Base-by-base conservation (phyloP, 2,797 vertebrate species). In the Microtus agrestis region DNA sequence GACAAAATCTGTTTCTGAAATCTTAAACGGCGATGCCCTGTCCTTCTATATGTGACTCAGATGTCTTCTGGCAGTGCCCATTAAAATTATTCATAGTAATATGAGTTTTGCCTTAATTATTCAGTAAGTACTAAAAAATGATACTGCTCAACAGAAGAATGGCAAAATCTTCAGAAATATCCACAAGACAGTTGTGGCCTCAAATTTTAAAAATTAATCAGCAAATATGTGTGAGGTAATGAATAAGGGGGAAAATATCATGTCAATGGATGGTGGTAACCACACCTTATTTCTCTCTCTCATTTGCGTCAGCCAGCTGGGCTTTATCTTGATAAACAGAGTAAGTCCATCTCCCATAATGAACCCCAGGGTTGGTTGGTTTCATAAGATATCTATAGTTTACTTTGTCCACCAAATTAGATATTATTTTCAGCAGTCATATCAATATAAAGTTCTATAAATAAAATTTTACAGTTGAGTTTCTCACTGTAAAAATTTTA, bases 401-500 rank as follows among this genome's bases (percentile, higher is more conserved):
- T 56, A 61, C 51, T 93, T 67, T 80, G 65, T 13, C 3, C n/a
- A 40, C 23, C 81, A 29, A 87, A 76, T 21, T 1, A 61, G 7
- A 19, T 63, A 67, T 54, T 67, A 90, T 63, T 65, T 94, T 69
- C 54, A 90, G 46, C 12, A 87, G 27, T 79, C 80, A 89, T 37
- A 78, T 89, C 34, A 93, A 78, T 86, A 43, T 59, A 43, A 63
- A 23, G 76, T 81, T 89, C 29, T 80, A 63, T 89, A 82, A 88
- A 79, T 95, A 96, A 27, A 31, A n/a, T n/a, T 86, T 95, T 92
- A 85, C 37, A 89, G 74, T 87, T 95, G 56, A 90, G n/a, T 94
- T 46, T 91, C 67, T 94, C 14, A 92, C 69, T 91, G 6, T 87
- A 43, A 94, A 94, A 48, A n/a, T 95, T 97, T 54, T 73, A 67